Conservation (phyloP, 2,113 vertebrate genomes). For the Patagioenas fasciata region DNA sequence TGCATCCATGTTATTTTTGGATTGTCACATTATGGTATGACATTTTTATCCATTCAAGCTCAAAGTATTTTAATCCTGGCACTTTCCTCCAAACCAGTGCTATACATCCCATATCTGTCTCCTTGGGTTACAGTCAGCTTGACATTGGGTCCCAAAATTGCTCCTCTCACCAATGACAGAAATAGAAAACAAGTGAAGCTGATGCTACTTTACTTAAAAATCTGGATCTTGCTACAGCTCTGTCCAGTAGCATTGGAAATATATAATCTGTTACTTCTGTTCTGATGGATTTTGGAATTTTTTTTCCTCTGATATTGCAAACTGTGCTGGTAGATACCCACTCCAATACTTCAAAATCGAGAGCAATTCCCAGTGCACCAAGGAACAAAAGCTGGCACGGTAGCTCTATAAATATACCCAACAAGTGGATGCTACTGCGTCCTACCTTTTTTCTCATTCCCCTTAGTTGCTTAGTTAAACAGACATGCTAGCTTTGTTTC, state of each 20-base stretch:
- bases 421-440: not conserved
- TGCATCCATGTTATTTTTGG: not conserved
- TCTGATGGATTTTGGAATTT: not conserved
- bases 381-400: slow-evolving; percentile 10
- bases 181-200: not conserved
- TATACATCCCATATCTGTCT: not conserved
- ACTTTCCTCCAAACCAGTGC: not conserved
- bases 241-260: not conserved
- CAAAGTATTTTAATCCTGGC: not conserved
- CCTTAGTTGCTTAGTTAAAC: not conserved
- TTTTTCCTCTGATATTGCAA: not conserved
- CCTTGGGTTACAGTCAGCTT: not conserved
- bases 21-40: not conserved
- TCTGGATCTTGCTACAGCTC: not conserved
- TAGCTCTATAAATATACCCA: not conserved
- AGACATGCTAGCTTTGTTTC: not conserved
- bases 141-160: not conserved
- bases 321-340: not conserved
- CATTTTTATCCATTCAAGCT: not conserved
- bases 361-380: not conserved
- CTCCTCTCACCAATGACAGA: not conserved
- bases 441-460: not conserved
- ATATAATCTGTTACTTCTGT: not conserved
- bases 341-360: not conserved
- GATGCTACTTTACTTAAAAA: not conserved